phyloP scores from a whole-genome alignment of 1,140 invertebrate species.

The Lepidurus couesii region DNA sequence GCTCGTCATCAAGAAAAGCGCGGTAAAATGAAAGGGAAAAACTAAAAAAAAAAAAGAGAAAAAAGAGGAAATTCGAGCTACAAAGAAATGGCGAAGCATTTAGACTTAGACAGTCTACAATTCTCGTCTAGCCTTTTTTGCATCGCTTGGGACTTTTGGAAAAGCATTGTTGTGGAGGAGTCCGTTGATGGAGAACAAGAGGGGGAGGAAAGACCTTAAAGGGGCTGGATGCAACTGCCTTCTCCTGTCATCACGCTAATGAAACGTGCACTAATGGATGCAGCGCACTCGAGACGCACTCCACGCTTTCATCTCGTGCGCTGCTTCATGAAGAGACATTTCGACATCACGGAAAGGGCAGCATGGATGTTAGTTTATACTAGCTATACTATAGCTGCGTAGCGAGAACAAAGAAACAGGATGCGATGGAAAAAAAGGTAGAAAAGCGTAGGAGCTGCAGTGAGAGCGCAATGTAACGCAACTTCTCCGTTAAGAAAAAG shows the following conservation, averaged over 20 bases:
- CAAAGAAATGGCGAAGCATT: background rate
- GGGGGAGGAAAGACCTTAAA: background rate
- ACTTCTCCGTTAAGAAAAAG: background rate
- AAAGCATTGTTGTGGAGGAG: background rate
- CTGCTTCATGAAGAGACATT: background rate
- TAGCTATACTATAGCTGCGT: too few species aligned
- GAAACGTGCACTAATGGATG: constrained; percentile 14
- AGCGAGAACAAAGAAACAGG: too few species aligned
- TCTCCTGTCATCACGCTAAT: constrained; percentile 1
- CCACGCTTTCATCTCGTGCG: background rate
- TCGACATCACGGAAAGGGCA: background rate
- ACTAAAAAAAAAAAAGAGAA: background rate
- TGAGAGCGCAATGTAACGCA: background rate
- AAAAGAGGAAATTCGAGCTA: background rate
- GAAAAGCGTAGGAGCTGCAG: too few species aligned
- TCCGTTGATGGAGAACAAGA: background rate
- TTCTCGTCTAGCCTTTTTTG: background rate
- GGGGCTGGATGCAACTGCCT: background rate
- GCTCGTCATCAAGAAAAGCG: constrained; percentile 4
- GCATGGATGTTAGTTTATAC: background rate
- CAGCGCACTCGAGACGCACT: background rate
- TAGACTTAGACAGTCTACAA: background rate
- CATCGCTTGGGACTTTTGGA: background rate
- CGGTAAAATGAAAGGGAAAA: background rate
- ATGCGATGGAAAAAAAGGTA: too few species aligned